phyloP scores from a whole-genome alignment of 2,888 invertebrate species.

The Ornithoptera alexandrae region DNA sequence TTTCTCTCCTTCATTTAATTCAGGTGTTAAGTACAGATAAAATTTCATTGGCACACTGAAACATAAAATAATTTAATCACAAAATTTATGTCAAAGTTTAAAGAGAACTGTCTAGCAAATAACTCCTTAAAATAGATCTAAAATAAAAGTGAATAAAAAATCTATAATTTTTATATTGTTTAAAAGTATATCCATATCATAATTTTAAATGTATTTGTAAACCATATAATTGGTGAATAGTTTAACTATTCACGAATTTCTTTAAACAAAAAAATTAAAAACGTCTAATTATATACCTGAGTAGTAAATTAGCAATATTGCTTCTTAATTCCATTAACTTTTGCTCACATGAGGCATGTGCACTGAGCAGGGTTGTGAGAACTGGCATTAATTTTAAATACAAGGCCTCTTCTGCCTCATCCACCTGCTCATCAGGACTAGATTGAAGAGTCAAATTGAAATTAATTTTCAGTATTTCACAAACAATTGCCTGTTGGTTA shows the following conservation, averaged over 20 bases:
- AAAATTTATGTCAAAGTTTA: background rate
- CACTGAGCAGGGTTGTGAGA: conserved; percentile 84
- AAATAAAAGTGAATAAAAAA: too few species aligned
- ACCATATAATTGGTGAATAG: too few species aligned
- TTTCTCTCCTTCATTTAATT: conserved; percentile 70
- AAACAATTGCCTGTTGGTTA: conserved; percentile 81
- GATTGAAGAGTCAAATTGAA: conserved; percentile 85
- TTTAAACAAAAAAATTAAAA: background rate
- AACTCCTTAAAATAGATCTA: too few species aligned
- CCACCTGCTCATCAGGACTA: conserved; percentile 62
- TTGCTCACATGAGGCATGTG: conserved; percentile 76
- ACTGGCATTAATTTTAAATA: conserved; percentile 86
- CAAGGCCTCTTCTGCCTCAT: conserved; percentile 85
- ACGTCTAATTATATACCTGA: conserved; percentile 61
- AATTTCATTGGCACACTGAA: conserved; percentile 86
- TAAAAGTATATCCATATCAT: too few species aligned
- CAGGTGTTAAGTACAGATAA: conserved; percentile 84
- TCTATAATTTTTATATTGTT: too few species aligned
- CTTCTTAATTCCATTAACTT: conserved; percentile 85
- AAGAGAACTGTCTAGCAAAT: background rate
- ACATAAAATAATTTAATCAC: conserved; percentile 12
- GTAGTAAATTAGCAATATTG: conserved; percentile 91
- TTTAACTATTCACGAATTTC: too few species aligned
- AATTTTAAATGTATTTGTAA: too few species aligned
- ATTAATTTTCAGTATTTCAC: conserved; percentile 88